phyloP scores from a whole-genome alignment of 2,113 vertebrate species.

The Turnix velox region DNA sequence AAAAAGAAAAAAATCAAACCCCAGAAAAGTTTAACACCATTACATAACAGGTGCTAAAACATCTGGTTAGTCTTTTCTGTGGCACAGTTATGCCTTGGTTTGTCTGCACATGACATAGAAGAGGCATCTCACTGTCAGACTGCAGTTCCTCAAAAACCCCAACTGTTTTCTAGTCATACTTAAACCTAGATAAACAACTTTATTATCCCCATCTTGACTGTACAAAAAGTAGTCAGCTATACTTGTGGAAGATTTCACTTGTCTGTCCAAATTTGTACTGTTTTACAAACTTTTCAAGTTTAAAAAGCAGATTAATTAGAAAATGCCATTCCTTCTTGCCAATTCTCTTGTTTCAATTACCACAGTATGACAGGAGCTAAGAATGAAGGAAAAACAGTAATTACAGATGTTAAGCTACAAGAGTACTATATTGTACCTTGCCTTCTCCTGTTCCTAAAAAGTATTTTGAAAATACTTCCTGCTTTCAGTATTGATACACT shows the following conservation, averaged over 20 bases:
- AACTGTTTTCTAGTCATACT: not conserved
- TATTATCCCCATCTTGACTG: not conserved
- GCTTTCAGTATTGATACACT: not conserved
- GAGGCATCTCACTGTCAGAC: not conserved
- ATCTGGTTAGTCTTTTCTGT: not conserved
- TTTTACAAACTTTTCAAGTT: not conserved
- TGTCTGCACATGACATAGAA: not conserved
- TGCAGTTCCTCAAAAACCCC: not conserved
- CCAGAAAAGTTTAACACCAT: constrained; percentile 1
- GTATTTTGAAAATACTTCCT: not conserved
- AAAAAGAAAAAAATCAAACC: too few species aligned
- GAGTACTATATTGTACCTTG: rapidly evolving
- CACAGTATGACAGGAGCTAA: not conserved
- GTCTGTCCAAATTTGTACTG: not conserved
- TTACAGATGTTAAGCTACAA: not conserved
- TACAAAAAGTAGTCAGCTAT: not conserved
- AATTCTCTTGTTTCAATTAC: not conserved
- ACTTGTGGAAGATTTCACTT: not conserved
- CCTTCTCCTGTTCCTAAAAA: not conserved
- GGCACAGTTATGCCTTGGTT: not conserved
- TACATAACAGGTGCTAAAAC: not conserved
- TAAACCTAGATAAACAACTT: not conserved
- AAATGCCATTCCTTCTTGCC: not conserved
- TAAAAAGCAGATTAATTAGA: not conserved
- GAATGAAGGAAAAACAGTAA: not conserved